Base-by-base conservation (phyloP, 1,140 invertebrate species). In the Rhyzopertha dominica region DNA sequence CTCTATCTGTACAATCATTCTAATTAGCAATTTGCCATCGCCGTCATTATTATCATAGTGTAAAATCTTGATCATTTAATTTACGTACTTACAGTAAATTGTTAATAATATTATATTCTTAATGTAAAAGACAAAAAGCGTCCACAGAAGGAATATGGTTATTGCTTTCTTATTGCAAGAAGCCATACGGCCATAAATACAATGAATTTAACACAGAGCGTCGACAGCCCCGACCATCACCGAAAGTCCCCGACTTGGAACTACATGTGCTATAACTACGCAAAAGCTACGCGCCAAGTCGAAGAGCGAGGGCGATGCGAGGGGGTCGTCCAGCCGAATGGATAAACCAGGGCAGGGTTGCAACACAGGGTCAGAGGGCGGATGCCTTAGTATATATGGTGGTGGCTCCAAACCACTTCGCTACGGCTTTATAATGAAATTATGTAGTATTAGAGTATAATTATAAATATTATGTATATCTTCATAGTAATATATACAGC, bases 81-180 rank as follows among this genome's bases (percentile, higher is more conserved):
- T 50, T 65, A 67, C 61, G 60, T 66, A 67, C 63, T 67, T 66
- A 66, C 59, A 66, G 53, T 67, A 65, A 45, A 58, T 59, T 58
- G 48, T 48, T 44, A 41, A 47, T 54, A 56, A 56, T 63, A 64
- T 61, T 65, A 67, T 65, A 66, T 62, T 61, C 59, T 63, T 63
- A 63, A 59, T 63, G 55, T 65, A 65, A 65, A 64, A 64, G 54
- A 64, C 53, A 59, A 67, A n/a, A 71, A 71, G 69, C 69, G 66
- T 69, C 69, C 69, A 71, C 65, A 68, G 62, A 69, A 67, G 66
- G 66, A 69, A 59, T 67, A 70, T 65, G 69, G 67, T 72, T 72
- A 72, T 72, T 72, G 69, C 69, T 72, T 59, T 66, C 61, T 71
- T 72, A 70, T 72, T 70, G 68, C 69, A 67, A 70, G 66, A 69